Base-by-base conservation (phyloP, 2,113 vertebrate species). In the Heterotis niloticus region DNA sequence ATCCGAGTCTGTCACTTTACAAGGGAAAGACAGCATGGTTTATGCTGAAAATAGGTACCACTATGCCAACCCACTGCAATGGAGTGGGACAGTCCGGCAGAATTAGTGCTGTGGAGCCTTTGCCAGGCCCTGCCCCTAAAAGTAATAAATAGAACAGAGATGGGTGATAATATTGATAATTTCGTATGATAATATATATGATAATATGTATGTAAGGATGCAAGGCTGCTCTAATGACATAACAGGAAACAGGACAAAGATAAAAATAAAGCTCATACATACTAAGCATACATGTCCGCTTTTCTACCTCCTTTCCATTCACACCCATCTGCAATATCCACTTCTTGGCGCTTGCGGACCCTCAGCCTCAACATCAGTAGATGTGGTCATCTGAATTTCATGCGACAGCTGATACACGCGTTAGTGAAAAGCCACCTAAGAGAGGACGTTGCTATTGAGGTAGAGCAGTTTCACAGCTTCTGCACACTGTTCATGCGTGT, bases 401-500 rank as follows among this genome's bases (percentile, higher is more conserved):
- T 67, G 29, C 23, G 20, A 67, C n/a, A 1, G 51, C 34, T 51
- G 18, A 16, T 56, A 34, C 17, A 20, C 51, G 34, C 51, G 10
- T 59, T 5, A 28, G 54, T 23, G 34, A 44, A 44, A 44, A 44
- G 3, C 34, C 34, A 44, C 34, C 7, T 7, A 7, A 44, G 34
- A 44, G 7, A 44, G 34, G 34, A 44, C 34, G 2, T 44, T 44
- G 7, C 34, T n/a, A n/a, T n/a, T 44, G 3, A 44, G 34, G 34
- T 44, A 7, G 34, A 44, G 7, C 3, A 44, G 59, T 24, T 60
- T 14, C 67, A 64, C 44, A 11, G 54, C 23, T 20, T 76, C 76
- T 78, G 69, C 20, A 16, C 78, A 77, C 73, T 78, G 74, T 77
- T 65, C 56, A 18, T 34, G 66, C 20, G 77, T 26, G n/a, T 65